phyloP scores from a whole-genome alignment of 1,140 invertebrate species.

The Periplaneta americana region DNA sequence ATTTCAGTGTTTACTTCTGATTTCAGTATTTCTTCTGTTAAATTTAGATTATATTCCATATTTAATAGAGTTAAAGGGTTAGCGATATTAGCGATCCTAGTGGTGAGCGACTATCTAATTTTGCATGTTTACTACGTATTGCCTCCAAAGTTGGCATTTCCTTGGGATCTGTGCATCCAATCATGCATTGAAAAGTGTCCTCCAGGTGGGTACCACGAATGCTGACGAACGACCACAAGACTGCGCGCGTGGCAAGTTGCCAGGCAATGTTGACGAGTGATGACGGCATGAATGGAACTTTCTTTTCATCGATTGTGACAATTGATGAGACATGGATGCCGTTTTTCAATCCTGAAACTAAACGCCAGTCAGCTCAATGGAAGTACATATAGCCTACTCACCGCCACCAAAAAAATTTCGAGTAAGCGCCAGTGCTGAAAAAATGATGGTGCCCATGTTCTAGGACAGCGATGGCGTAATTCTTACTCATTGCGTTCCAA shows the following conservation, averaged over 20 bases:
- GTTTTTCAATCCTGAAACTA: slow-evolving; percentile 26
- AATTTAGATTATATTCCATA: no score
- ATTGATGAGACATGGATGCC: no score
- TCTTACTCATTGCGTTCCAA: no score
- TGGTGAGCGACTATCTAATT: no score
- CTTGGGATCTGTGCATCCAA: neutral
- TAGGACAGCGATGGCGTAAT: no score
- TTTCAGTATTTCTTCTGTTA: no score
- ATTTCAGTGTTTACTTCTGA: no score
- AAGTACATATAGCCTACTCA: neutral
- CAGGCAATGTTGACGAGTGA: no score
- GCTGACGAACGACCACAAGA: slow-evolving; percentile 23
- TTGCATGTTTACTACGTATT: no score
- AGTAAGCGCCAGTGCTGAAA: neutral
- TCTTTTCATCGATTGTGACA: no score
- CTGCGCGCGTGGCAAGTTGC: neutral
- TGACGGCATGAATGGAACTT: slow-evolving; percentile 16
- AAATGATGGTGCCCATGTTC: slow-evolving; percentile 25
- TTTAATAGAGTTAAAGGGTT: no score
- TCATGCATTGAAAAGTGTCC: slow-evolving; percentile 2
- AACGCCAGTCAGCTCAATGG: slow-evolving; percentile 21
- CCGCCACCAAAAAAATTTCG: slow-evolving; percentile 5
- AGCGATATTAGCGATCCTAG: no score
- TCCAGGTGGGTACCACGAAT: slow-evolving; percentile 23
- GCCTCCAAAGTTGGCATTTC: slow-evolving; percentile 5